phyloP scores from a whole-genome alignment of 2,113 vertebrate genomes.

The Melanerpes aurifrons region DNA sequence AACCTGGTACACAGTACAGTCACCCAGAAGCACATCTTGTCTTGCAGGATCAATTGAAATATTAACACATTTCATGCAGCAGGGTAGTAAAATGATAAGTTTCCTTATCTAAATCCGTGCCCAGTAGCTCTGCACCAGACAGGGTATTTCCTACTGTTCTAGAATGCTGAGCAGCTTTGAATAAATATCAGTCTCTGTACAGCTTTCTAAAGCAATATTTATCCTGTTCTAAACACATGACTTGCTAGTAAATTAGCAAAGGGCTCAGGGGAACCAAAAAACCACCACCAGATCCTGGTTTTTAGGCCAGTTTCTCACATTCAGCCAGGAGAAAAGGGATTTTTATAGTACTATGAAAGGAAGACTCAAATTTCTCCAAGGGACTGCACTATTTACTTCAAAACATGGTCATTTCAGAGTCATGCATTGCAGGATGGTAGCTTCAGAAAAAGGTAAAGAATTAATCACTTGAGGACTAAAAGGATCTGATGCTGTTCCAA shows the following conservation, averaged over 20 bases:
- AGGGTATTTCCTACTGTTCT: background rate
- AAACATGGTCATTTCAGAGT: constrained; percentile 9
- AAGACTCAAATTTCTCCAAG: background rate
- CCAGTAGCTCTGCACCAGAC: background rate
- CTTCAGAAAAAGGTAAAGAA: background rate
- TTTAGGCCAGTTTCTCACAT: background rate
- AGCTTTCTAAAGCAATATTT: constrained; percentile 20
- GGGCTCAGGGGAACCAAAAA: background rate
- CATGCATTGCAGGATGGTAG: background rate
- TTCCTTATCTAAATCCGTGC: background rate
- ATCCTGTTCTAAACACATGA: background rate
- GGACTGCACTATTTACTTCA: constrained; percentile 20
- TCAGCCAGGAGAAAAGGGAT: background rate
- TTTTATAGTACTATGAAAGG: background rate
- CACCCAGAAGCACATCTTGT: background rate
- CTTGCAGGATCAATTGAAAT: background rate
- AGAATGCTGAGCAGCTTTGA: background rate
- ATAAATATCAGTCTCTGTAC: background rate
- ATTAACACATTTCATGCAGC: background rate
- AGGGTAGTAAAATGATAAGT: background rate
- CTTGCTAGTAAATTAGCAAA: constrained; percentile 34
- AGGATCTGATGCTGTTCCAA: background rate
- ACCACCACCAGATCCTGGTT: background rate
- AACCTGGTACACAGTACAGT: background rate
- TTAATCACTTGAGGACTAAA: background rate